A percentile compares a stretch with the other conserved stretches of the same genome.
Evolutionary conservation across 1,140 invertebrate species (phyloP).

Genomic region (Microplitis mediator): DNA sequence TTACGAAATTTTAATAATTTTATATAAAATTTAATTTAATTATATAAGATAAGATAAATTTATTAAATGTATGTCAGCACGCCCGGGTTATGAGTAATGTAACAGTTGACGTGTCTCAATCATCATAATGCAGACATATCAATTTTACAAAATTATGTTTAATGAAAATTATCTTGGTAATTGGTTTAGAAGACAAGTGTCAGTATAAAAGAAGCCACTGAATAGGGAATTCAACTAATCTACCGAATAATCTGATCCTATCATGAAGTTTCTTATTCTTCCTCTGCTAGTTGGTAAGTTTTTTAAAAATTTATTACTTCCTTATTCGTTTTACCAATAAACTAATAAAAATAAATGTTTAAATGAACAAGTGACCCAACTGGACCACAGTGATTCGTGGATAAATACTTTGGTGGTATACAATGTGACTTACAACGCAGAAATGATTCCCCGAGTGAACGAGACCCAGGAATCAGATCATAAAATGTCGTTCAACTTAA

Average conservation of each 20-base stretch:
- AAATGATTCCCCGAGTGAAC: neutral
- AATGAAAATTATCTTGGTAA: constrained; percentile 10
- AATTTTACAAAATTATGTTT: constrained; percentile 14
- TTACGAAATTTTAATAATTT: too few relatives aligned
- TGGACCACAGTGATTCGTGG: neutral
- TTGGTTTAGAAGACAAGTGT: constrained; percentile 5
- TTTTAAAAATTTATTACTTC: neutral
- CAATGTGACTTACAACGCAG: constrained; percentile 17
- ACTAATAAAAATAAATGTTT: too few relatives aligned
- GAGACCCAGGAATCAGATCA: neutral
- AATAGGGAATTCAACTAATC: neutral
- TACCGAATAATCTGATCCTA: neutral
- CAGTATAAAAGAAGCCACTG: constrained; percentile 14
- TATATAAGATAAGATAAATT: too few relatives aligned
- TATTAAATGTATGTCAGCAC: neutral
- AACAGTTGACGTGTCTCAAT: neutral
- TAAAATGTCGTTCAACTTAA: neutral
- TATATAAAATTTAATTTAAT: too few relatives aligned
- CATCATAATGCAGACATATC: constrained; percentile 9
- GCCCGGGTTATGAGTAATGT: neutral
- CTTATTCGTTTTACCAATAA: neutral
- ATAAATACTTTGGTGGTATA: constrained; percentile 6
- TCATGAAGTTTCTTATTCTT: constrained; percentile 27
- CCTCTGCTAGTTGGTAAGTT: constrained; percentile 21
- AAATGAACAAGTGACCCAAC: neutral